These are phyloP conservation scores for Ambastaia sidthimunki DNA, from an alignment of 2,797 vertebrate species.

Conservation along the genomic window DNA sequence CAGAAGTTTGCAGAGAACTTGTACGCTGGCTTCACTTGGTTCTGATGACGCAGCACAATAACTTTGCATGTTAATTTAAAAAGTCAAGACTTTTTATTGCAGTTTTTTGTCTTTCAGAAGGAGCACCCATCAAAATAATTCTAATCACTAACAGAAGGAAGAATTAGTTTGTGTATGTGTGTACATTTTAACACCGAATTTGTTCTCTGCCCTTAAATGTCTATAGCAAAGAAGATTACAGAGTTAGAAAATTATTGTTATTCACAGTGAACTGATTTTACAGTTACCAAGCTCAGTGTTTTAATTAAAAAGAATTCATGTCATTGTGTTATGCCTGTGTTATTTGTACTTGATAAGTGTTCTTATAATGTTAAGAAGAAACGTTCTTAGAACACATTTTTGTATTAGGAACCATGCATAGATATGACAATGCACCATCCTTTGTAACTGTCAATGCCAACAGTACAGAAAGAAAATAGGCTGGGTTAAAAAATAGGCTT, in stretches of 20 bases:
- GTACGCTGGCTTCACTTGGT: constrained; percentile 64
- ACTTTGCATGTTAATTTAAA: constrained; percentile 37
- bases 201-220: not conserved
- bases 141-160: constrained; percentile 26
- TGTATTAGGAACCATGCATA: not conserved
- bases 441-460: not conserved
- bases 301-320: constrained; percentile 1
- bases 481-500: not conserved
- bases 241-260: constrained; percentile 10
- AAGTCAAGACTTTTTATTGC: not conserved
- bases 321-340: not conserved
- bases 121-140: constrained; percentile 22
- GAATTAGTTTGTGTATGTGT: constrained; percentile 14
- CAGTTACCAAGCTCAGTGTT: constrained; percentile 4
- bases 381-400: too few relatives aligned
- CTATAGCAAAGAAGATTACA: constrained; percentile 23
- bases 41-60: constrained; percentile 54
- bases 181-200: not conserved
- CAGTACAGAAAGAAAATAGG: not conserved
- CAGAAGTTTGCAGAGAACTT: constrained; percentile 71
- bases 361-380: too few relatives aligned
- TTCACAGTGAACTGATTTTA: constrained; percentile 23
- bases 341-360: too few relatives aligned
- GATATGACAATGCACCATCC: not conserved
- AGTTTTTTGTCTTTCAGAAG: not conserved